Conservation (phyloP, 2,888 invertebrate genomes). For the Helleia helle region DNA sequence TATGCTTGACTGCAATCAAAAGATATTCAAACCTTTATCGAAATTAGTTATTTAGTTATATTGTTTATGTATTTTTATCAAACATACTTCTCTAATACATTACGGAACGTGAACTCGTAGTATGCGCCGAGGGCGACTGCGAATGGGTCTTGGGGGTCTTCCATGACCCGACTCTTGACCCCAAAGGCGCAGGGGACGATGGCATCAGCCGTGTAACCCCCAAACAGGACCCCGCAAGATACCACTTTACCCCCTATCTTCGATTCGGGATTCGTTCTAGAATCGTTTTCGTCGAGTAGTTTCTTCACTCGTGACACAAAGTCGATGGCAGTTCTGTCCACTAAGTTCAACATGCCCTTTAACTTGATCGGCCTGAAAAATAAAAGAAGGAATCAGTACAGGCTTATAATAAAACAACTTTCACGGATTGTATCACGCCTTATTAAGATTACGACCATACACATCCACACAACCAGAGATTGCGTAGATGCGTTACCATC, state of each 20-base stretch:
- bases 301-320: constrained; percentile 39
- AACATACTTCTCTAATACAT: constrained; percentile 64
- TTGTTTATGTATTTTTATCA: too few relatives aligned
- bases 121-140: constrained; percentile 61
- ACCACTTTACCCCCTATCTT: constrained; percentile 31
- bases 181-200: constrained; percentile 67
- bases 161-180: constrained; percentile 57
- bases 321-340: constrained; percentile 53
- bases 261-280: too few relatives aligned
- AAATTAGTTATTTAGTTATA: too few relatives aligned
- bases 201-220: constrained; percentile 64
- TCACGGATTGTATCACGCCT: too few relatives aligned
- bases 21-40: too few relatives aligned
- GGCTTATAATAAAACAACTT: too few relatives aligned
- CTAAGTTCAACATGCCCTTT: constrained; percentile 58
- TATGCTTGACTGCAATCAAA: too few relatives aligned
- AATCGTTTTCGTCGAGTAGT: constrained; percentile 28
- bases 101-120: constrained; percentile 53
- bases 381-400: too few relatives aligned
- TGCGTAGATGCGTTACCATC: too few relatives aligned
- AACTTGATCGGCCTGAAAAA: constrained; percentile 57
- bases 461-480: too few relatives aligned
- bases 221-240: constrained; percentile 50
- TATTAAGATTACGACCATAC: too few relatives aligned
- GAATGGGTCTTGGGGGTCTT: constrained; percentile 53